Base-by-base conservation (phyloP, 2,888 invertebrate genomes). In the Prosapia bicincta region DNA sequence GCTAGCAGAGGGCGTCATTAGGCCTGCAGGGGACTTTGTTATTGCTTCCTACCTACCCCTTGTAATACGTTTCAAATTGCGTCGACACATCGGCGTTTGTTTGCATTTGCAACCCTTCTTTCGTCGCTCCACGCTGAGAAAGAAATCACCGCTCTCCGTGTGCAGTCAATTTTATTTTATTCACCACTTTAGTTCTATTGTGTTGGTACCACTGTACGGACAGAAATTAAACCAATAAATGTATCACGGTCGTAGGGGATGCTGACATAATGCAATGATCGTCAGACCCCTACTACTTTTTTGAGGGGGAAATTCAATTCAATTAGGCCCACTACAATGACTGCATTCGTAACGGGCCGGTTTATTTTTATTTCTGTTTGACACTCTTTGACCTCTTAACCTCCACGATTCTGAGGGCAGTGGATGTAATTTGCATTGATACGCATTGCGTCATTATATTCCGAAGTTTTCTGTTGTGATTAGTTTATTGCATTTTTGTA, bases 1-100 rank as follows among this genome's bases (percentile, higher is more conserved):
- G 54, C 54, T 2, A 20, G 54, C 10, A 54, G 54, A 54, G 54
- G 54, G 54, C 20, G 54, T 54, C 54, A 54, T 54, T 54, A 54
- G 54, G 54, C 54, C 54, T 54, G 54, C 54, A 54, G 54, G 54
- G 54, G 20, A n/a, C 20, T 54, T 2, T 54, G 54, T 54, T 54
- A 54, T 54, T 54, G 54, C 54, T 54, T 54, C 54, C 54, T 54
- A 54, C 54, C 54, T 54, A 54, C 54, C 54, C 54, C 54, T 54
- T 54, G 54, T 54, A 54, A 54, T 54, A 54, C 54, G 54, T 54
- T 54, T 54, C 54, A 54, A 54, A 54, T 54, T 54, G 54, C 54
- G 54, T 54, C 20, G 54, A 54, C 54, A 54, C 54, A 54, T 54
- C 20, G 54, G 20, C 54, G 54, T 54, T 54, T 54, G 54, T 54